Conservation (phyloP, 2,797 vertebrate species). For the Lithobates pipiens region DNA sequence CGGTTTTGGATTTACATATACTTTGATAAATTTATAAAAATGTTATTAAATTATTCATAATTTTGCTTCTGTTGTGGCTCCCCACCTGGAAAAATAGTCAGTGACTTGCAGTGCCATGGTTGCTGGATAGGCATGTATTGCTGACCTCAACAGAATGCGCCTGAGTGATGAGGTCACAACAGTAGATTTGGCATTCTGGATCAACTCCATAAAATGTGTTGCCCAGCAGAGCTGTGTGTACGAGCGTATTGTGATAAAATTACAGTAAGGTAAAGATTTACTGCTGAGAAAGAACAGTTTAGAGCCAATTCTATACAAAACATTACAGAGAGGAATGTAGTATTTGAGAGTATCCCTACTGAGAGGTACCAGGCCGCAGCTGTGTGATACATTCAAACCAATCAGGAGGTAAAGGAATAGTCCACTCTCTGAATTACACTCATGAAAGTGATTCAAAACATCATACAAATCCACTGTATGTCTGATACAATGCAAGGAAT, state of each 20-base stretch:
- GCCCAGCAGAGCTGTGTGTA: neutral
- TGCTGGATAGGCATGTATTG: too few relatives aligned
- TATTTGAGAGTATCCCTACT: neutral
- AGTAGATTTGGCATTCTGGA: neutral
- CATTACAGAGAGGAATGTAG: conserved; percentile 2
- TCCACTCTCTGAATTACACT: neutral
- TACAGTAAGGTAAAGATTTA: conserved; percentile 19
- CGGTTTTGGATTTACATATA: too few relatives aligned
- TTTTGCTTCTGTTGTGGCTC: too few relatives aligned
- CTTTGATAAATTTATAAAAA: too few relatives aligned
- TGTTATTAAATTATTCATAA: too few relatives aligned
- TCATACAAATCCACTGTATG: neutral
- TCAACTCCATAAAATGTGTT: neutral
- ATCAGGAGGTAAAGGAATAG: neutral
- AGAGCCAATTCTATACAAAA: conserved; percentile 7
- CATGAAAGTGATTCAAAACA: neutral
- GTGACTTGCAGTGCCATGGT: too few relatives aligned
- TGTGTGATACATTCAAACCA: conserved; percentile 6
- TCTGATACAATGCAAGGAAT: neutral
- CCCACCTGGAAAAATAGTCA: too few relatives aligned
- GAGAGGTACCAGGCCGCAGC: conserved; percentile 1
- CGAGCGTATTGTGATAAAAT: conserved; percentile 1
- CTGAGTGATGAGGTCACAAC: too few relatives aligned
- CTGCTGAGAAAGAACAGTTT: neutral
- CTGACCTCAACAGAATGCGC: too few relatives aligned